Conservation (phyloP, 2,888 invertebrate genomes). For the Oxystoma pomonae region DNA sequence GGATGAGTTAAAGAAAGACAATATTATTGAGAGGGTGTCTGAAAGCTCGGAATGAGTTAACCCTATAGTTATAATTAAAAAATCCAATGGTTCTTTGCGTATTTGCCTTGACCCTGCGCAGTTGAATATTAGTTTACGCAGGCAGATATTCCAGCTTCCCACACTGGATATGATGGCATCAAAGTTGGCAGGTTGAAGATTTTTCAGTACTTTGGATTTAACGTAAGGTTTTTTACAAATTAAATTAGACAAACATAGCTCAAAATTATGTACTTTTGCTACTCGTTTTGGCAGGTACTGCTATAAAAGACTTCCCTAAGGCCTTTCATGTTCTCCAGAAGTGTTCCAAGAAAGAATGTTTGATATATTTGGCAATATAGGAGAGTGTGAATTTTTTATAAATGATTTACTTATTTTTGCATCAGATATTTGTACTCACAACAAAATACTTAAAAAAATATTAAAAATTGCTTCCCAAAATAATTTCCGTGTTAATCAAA, state of each 20-base stretch:
- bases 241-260: neutral
- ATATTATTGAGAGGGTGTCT: neutral
- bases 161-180: neutral
- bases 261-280: neutral
- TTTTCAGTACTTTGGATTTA: neutral
- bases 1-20: neutral
- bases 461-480: neutral
- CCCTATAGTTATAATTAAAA: constrained; percentile 2
- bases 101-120: neutral
- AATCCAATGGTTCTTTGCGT: neutral
- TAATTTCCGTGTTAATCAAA: neutral
- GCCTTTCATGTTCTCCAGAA: neutral
- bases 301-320: neutral
- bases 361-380: neutral
- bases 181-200: neutral
- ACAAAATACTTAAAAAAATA: neutral
- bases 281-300: neutral
- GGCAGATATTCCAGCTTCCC: neutral
- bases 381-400: neutral
- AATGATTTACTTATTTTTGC: neutral
- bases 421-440: neutral
- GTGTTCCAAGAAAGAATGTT: neutral
- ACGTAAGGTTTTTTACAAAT: neutral
- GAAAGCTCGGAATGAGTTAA: neutral
- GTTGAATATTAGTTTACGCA: neutral